Base-by-base conservation (phyloP, 2,888 invertebrate species). In the Polyommatus icarus region DNA sequence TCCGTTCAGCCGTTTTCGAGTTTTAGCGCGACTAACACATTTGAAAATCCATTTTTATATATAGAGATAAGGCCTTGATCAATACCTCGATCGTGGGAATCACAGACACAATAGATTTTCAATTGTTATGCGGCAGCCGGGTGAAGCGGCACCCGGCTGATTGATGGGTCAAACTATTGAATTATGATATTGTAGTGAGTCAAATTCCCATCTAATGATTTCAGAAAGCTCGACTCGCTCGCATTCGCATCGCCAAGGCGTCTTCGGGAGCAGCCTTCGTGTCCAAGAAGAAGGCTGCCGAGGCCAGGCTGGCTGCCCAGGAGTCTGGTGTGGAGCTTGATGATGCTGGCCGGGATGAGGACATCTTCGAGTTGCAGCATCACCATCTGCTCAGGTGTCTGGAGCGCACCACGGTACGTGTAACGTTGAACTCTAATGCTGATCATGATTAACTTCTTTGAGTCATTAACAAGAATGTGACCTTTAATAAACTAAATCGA, bases 261-360 rank as follows among this genome's bases (percentile, higher is more conserved):
- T 99, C 99, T 3, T 99, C 99, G 24, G 99, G 99, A 5, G 99
- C 99, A 5, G 99, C 99, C 3, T 99, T 99, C 91, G 98, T 99
- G 83, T 98, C 96, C 89, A 99, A 99, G 95, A 99, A 99, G 96
- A 99, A 99, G 90, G 99, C 99, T 1, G 99, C 99, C 2, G 99
- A 99, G 88, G 99, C 98, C 0, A 95, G 99, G 75, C 95, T 99
- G 85, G 98, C 98, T 77, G 98, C 98, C 77, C 97, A 98, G 93
- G 98, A 98, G 92, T 98, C 98, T 72, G 99, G 99, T 73, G 96
- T 98, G 83, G 98, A 98, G 85, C 93, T 98, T 84, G 98, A 98
- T 85, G 99, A 99, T 82, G 97, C 96, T 83, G 96, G 96, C 80
- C 95, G 97, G 82, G 98, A 99, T 87, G 99, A 99, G 88, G 99